A percentile compares a stretch with the other conserved stretches of the same genome.
Conservation (phyloP, 2,888 invertebrate species). For the Holacanthella duospinosa region DNA sequence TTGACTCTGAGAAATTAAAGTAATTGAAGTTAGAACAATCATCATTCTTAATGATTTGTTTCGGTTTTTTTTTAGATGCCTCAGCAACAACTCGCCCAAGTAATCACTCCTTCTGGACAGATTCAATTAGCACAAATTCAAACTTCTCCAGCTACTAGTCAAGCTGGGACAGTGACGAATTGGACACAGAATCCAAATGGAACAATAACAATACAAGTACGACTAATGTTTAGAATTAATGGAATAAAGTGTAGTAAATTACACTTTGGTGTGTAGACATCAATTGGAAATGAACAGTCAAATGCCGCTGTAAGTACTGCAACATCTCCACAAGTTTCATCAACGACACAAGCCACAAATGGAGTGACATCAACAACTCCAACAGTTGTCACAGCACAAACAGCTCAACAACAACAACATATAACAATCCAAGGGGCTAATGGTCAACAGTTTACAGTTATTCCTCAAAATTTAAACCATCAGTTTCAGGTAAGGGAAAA, state of each 20-base stretch:
- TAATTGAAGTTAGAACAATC: not conserved
- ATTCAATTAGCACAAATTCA: slow-evolving; percentile 69
- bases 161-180: slow-evolving; percentile 25
- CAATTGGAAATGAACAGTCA: slow-evolving; percentile 1
- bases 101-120: slow-evolving; percentile 77
- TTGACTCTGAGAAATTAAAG: not conserved
- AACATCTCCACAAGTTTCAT: slow-evolving; percentile 34
- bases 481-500: slow-evolving; percentile 25
- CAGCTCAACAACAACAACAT: slow-evolving; percentile 36
- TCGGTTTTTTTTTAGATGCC: slow-evolving; percentile 12
- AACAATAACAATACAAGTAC: slow-evolving; percentile 36
- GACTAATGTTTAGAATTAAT: not conserved
- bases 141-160: slow-evolving; percentile 39
- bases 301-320: slow-evolving; percentile 40
- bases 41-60: not conserved
- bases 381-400: slow-evolving; percentile 38
- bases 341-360: slow-evolving; percentile 36
- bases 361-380: slow-evolving; percentile 39
- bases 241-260: not conserved
- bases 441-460: slow-evolving; percentile 70
- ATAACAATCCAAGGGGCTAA: slow-evolving; percentile 47
- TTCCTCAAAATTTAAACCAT: slow-evolving; percentile 52
- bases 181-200: slow-evolving; percentile 37
- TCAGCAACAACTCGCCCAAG: slow-evolving; percentile 64
- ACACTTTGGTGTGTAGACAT: no score